Base-by-base conservation (phyloP, 2,888 invertebrate genomes). In the Stenotaenia linearis region DNA sequence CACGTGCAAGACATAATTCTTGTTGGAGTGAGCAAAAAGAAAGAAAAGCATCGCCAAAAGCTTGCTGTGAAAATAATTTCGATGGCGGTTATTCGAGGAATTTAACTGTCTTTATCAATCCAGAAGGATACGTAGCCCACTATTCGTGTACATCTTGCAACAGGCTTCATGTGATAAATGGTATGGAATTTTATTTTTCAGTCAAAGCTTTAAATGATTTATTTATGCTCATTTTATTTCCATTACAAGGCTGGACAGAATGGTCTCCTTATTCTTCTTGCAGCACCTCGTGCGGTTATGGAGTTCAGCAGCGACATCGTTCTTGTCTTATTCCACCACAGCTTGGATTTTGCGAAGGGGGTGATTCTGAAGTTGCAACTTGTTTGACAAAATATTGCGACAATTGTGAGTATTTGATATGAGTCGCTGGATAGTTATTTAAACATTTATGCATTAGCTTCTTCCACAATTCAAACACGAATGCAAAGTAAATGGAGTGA, bases 201-300 rank as follows among this genome's bases (percentile, higher is more conserved):
- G 28, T 69, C 25, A 12, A 3, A 25, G 12, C 9, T 1, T 69
- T 28, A 15, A 28, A 10, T 12, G 21, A 56, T 4, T 18, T 45
- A n/a, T 5, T 12, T 45, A 12, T 18, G 6, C n/a, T 45, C 12
- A 15, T 45, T 45, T 45, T 9, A n/a, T 45, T 32, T 32, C 9
- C 4, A 32, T 6, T 32, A 6, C 4, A 32, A 69, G 69, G 23
- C 0, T 86, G 88, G 89, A 84, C 86, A 56, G 82, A 82, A 0
- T 89, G 89, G 89, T 83, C 85, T 12, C 81, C 82, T 3, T 89
- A 88, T 88, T 85, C 85, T 9, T 82, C 84, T 0, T 89, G 89
- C 82, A 86, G 87, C 1, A 85, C 84, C 32, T 84, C 85, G 1
- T 89, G 89, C 84, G 88, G 87, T 7, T 83, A 84, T 10, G 88